Evolutionary conservation across 2,888 invertebrate species (phyloP), one percentile per base, ranked within the genome.

Genomic region (Leucophenga maculata): DNA sequence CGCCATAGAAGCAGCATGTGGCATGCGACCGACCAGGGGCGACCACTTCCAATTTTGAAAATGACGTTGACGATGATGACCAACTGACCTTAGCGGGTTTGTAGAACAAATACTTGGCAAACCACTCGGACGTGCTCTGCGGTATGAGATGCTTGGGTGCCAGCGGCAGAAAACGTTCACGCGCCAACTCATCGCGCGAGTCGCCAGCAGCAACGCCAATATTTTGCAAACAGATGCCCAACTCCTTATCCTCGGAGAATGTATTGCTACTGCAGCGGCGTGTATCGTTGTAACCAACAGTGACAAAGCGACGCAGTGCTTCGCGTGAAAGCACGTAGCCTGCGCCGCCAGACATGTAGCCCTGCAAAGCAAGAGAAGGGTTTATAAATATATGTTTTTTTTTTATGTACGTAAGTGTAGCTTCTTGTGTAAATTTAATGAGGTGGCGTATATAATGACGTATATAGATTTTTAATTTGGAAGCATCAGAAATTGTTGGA

Each of bases 91-190:
- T 94, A 86, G 94, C 93, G 62, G 93, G 92, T 14, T 95, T 93
- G 84, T 98, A 98, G 89, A 93, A 98, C 76, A 96, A 95, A 87
- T 97, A 97, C 80, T 93, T 92, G 94, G 95, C 96, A 88, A 97
- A 97, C 99, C 99, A 99, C 86, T 94, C 95, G 46, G 90, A 91
- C 77, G 92, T 92, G 73, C 92, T 91, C 48, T 94, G 92, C 74
- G 94, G 94, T 74, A 93, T 94, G 54, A 99, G 89, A 87, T 98
- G 97, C 85, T 95, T 94, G 1, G 82, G 82, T 11, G 78, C 74
- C 88, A 85, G 96, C 0, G 99, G 98, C 88, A 98, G 94, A 89
- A 99, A 99, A 16, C 98, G 91, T 1, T 97, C 97, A 6, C 97
- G 92, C 0, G 95, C 94, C 50, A 92, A 88, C 0, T 92, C 90